Percentiles rank a stretch among this genome's conserved stretches.
These are phyloP conservation scores for Tragulus kanchil DNA, from an alignment of 2,113 vertebrate species.

Conservation along the genomic window DNA sequence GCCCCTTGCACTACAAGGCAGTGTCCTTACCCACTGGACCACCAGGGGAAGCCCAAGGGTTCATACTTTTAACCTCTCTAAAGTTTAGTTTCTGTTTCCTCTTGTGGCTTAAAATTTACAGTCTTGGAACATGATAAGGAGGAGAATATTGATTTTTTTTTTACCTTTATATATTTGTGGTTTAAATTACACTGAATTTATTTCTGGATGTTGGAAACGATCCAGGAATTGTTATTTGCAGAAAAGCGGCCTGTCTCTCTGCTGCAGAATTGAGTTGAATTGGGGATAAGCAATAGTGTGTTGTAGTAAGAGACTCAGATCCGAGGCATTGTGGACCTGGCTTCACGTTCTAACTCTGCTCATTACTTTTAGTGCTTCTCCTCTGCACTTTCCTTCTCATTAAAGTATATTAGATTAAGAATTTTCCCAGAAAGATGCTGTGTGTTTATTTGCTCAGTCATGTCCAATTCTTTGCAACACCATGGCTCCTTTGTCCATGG, in stretches of 20 bases:
- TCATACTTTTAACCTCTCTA: constrained; percentile 44
- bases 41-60: neutral
- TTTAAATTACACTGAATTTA: constrained; percentile 55
- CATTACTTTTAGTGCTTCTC: neutral
- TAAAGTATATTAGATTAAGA: neutral
- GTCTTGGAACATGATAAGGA: constrained; percentile 42
- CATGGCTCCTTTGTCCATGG: neutral
- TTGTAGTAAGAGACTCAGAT: neutral
- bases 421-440: neutral
- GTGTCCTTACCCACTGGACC: too few relatives aligned
- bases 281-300: neutral
- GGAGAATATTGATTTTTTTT: constrained; percentile 62
- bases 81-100: constrained; percentile 60
- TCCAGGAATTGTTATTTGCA: constrained; percentile 51
- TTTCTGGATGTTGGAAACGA: constrained; percentile 20
- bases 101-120: constrained; percentile 38
- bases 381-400: neutral
- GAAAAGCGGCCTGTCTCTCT: constrained; percentile 16
- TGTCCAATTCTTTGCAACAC: neutral
- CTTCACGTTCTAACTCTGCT: neutral
- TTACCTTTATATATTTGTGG: constrained; percentile 20
- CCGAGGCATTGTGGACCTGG: neutral
- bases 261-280: neutral
- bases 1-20: too few relatives aligned
- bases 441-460: neutral